phyloP scores from a whole-genome alignment of 2,888 invertebrate genomes.

The Hirtodrosophila trivittata region DNA sequence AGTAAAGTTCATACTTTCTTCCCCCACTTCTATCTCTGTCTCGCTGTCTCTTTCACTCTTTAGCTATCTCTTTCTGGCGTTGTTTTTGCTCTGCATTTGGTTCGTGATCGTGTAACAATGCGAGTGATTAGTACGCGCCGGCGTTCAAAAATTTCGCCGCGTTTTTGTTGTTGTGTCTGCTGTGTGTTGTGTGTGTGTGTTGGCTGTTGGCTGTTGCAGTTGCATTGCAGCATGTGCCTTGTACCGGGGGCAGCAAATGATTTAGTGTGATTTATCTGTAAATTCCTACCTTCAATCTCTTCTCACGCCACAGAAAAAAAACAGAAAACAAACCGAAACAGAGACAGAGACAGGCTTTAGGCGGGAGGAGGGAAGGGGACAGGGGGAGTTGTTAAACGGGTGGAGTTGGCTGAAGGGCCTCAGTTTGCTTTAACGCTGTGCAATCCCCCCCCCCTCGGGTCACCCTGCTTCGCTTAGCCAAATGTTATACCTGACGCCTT shows the following conservation, averaged over 20 bases:
- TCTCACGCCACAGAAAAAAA: constrained; percentile 73
- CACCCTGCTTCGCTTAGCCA: neutral
- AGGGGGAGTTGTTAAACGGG: too few relatives aligned
- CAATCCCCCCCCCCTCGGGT: neutral
- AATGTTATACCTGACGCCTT: constrained; percentile 18
- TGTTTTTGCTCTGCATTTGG: constrained; percentile 1
- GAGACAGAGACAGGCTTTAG: constrained; percentile 11
- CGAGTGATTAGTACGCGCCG: constrained; percentile 80
- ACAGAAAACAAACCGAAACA: constrained; percentile 3
- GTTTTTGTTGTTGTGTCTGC: constrained; percentile 14
- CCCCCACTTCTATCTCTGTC: neutral
- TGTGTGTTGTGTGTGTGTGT: constrained; percentile 23
- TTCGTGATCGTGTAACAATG: constrained; percentile 76
- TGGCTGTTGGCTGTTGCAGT: constrained; percentile 28
- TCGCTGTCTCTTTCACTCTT: neutral
- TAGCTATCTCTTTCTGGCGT: neutral
- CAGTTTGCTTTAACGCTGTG: constrained; percentile 50
- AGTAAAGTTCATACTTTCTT: neutral
- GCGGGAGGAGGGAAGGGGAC: neutral
- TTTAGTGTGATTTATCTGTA: constrained; percentile 82
- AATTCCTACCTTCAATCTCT: constrained; percentile 81
- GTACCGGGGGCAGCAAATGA: constrained; percentile 70
- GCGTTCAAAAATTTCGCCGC: constrained; percentile 62
- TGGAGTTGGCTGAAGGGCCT: constrained; percentile 42
- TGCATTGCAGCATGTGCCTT: constrained; percentile 71